phyloP scores from a whole-genome alignment of 2,113 vertebrate genomes.

The Prietella phreatophila region DNA sequence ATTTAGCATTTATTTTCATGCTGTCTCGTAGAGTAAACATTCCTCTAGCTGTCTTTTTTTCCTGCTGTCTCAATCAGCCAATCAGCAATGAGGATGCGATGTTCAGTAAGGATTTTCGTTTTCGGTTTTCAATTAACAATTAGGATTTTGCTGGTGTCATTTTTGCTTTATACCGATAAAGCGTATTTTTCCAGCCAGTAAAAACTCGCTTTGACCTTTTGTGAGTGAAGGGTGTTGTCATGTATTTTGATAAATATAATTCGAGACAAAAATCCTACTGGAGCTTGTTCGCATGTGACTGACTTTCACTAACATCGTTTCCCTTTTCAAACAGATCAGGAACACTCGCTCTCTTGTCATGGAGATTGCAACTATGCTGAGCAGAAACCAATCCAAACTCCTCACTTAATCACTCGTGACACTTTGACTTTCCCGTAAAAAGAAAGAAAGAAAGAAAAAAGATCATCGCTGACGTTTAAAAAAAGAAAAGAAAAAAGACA shows the following conservation, averaged over 20 bases:
- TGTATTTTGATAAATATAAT: slow-evolving; percentile 1
- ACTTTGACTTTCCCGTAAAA: background rate
- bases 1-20: background rate
- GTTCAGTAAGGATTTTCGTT: background rate
- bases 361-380: background rate
- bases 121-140: background rate
- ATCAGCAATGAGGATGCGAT: background rate
- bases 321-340: background rate
- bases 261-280: background rate
- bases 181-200: background rate
- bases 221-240: background rate
- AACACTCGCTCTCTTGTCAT: background rate
- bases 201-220: background rate
- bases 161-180: background rate
- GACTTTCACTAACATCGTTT: background rate
- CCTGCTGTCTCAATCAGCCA: background rate
- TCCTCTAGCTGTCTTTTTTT: background rate
- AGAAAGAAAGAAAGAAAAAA: background rate
- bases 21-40: background rate
- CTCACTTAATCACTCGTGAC: background rate
- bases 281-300: background rate
- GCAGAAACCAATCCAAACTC: background rate
- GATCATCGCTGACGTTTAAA: slow-evolving; percentile 4
- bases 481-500: background rate
- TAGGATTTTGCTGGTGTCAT: background rate